phyloP scores from a whole-genome alignment of 2,113 vertebrate species.

The Empidonax alnorum region DNA sequence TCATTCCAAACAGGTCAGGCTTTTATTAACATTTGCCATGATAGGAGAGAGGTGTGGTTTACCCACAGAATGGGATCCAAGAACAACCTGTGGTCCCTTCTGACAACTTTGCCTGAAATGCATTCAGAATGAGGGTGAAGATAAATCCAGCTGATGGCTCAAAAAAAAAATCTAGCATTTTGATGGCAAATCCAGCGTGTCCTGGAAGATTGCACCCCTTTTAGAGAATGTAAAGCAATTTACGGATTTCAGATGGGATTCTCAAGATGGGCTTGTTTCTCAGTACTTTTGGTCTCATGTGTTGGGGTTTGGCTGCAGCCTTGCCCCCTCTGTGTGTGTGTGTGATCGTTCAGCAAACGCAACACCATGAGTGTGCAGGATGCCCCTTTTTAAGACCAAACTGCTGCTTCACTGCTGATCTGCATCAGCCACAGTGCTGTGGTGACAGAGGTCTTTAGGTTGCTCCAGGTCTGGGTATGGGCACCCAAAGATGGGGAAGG shows the following conservation, averaged over 20 bases:
- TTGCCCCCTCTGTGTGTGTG: background rate
- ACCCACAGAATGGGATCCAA: background rate
- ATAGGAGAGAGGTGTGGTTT: background rate
- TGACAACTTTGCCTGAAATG: background rate
- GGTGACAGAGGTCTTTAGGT: background rate
- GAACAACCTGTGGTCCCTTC: background rate
- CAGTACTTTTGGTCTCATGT: background rate
- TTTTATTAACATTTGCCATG: background rate
- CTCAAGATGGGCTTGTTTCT: background rate
- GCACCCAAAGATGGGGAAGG: background rate
- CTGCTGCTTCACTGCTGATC: background rate
- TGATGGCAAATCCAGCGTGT: background rate
- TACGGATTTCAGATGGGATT: background rate
- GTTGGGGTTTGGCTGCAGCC: background rate
- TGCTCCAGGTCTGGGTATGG: background rate
- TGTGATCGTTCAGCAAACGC: background rate
- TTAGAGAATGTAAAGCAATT: background rate
- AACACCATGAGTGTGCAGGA: accelerated
- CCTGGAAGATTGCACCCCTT: background rate
- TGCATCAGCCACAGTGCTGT: background rate
- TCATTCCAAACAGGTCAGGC: background rate
- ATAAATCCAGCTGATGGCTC: background rate
- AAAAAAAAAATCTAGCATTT: background rate
- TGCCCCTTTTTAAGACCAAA: background rate
- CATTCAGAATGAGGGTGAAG: background rate